phyloP scores from a whole-genome alignment of 2,113 vertebrate genomes.

The Syrrhaptes paradoxus region DNA sequence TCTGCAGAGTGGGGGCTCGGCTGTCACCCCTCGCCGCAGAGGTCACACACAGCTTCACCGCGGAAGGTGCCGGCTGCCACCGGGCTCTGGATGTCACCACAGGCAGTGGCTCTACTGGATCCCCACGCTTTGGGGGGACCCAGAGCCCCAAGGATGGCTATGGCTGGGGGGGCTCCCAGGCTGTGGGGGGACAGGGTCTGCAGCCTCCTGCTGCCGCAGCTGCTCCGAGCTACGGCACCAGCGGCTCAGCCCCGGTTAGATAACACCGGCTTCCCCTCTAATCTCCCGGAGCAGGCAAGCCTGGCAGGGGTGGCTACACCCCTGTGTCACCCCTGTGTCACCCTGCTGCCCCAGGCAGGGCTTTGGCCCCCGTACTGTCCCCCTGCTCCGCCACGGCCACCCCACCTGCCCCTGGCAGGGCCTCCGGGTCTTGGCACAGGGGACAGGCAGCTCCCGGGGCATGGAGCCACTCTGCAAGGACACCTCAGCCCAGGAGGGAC shows the following conservation, averaged over 20 bases:
- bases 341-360: background rate
- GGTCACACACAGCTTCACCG: background rate
- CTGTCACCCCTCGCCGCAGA: fast-evolving
- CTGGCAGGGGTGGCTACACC: background rate
- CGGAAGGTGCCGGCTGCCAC: fast-evolving
- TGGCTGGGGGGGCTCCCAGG: background rate
- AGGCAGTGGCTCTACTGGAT: background rate
- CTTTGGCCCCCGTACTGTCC: fast-evolving
- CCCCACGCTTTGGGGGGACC: background rate
- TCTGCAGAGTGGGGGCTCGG: fast-evolving
- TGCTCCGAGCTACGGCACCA: fast-evolving
- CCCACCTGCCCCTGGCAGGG: background rate
- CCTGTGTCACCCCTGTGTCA: background rate
- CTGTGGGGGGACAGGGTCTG: background rate
- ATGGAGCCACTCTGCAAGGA: background rate
- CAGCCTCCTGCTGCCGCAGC: background rate
- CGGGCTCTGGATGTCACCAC: fast-evolving
- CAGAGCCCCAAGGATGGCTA: fast-evolving
- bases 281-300: background rate
- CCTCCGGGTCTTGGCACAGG: background rate
- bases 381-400: background rate
- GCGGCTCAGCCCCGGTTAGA: background rate
- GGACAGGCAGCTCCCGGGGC: background rate
- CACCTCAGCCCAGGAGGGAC: background rate
- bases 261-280: background rate